Percentiles rank a stretch among this genome's conserved stretches.
Evolutionary conservation across 2,113 vertebrate species (phyloP).

Genomic region (zebrafish (Danio rerio)): DNA sequence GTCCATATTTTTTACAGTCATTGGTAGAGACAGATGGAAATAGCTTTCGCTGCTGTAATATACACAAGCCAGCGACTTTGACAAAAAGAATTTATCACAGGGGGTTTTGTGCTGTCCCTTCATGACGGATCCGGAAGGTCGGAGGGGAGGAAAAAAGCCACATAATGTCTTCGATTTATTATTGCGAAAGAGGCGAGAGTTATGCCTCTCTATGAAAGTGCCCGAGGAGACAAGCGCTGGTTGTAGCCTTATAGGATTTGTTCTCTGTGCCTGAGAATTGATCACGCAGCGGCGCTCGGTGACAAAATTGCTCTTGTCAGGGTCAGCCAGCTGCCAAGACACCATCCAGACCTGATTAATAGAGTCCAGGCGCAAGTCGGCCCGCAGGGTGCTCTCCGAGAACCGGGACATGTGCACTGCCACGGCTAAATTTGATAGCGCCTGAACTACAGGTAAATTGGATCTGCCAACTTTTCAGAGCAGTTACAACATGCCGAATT

Average conservation of each 20-base stretch:
- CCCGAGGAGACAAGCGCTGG: conserved; percentile 46
- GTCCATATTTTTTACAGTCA: too few relatives aligned
- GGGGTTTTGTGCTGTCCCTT: conserved; percentile 48
- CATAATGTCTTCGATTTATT: conserved; percentile 52
- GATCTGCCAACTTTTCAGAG: conserved; percentile 18
- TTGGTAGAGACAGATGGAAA: background rate
- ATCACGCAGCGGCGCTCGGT: conserved; percentile 58
- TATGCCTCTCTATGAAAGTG: conserved; percentile 46
- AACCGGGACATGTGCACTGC: background rate
- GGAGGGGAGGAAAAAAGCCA: conserved; percentile 12
- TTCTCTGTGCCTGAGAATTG: conserved; percentile 59
- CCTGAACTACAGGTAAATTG: background rate
- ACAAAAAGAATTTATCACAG: conserved; percentile 55
- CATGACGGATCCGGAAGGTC: conserved; percentile 46
- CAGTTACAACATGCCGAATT: conserved; percentile 11
- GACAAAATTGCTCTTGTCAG: conserved; percentile 64
- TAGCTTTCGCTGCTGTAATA: background rate
- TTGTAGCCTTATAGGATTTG: conserved; percentile 53
- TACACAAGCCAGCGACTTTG: conserved; percentile 23
- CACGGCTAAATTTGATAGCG: background rate
- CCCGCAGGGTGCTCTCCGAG: conserved; percentile 4
- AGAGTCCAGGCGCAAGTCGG: conserved; percentile 46
- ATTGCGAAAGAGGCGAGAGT: conserved; percentile 48
- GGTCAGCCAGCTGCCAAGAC: conserved; percentile 58
- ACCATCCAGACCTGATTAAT: conserved; percentile 55